Evolutionary conservation across 1,140 invertebrate species (phyloP), one percentile per base, ranked within the genome.

Genomic region (Cotesia glomerata): DNA sequence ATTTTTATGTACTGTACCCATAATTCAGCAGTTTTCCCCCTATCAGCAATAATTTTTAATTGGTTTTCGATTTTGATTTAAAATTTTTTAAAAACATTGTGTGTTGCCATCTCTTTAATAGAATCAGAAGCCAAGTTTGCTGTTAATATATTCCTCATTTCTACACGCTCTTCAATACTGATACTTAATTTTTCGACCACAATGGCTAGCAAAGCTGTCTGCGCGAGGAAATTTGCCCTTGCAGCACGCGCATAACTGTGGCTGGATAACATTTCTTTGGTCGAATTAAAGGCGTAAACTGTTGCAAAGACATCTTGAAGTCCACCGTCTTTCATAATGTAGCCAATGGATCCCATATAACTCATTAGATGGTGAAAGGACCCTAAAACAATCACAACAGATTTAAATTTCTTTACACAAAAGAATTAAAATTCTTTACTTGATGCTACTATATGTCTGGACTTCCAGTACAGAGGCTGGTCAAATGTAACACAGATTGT

Each of bases 1-100:
- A 79, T 76, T 26, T 77, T 35, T 62, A 83, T 75, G 64, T 82
- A 83, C 67, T 84, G 79, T 8, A 82, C 54, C 81, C 81, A 84
- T 3, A 80, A 56, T 34, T 71, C 35, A 9, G 79, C 72, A 13
- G 79, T 81, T 36, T 9, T 51, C 11, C 70, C 70, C 26, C 59
- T 59, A 39, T n/a, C n/a, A n/a, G n/a, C n/a, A n/a, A n/a, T n/a
- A n/a, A n/a, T n/a, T n/a, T n/a, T n/a, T n/a, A n/a, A n/a, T n/a
- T n/a, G n/a, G 18, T 49, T 71, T 71, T 11, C 13, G 11, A 3
- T 54, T 54, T 54, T 54, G 11, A 11, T 16, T 4, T 3, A 16
- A 11, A 54, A n/a, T 16, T 13, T 54, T 3, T 36, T 36, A 36
- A 36, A 36, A 36, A 54, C 4, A 54, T 54, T 13, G 51, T 3